Evolutionary conservation across 2,113 vertebrate species (phyloP), one percentile per base, ranked within the genome.

Genomic region (Pachycephala philippinensis): DNA sequence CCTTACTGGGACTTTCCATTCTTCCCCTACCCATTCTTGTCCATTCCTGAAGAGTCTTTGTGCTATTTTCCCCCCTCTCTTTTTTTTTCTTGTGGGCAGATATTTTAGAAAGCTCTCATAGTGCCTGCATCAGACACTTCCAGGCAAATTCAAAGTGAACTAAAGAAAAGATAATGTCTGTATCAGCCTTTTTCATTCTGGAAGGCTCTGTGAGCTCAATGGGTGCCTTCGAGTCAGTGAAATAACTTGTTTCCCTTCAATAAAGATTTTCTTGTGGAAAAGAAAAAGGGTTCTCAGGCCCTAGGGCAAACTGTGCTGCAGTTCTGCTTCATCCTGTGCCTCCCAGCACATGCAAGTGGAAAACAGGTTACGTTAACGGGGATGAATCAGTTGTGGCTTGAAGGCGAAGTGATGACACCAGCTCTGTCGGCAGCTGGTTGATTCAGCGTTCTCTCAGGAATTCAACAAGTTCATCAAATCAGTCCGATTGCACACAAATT

Each of bases 361-460:
- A 84, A 86, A 74, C 4, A n/a, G 69, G 74, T 84, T 77, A 39
- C 0, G 0, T 74, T 74, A 50, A 17, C n/a, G 37, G 8, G 7
- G 23, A 31, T 81, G 80, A 82, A 37, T 94, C 77, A 37, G 20
- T 69, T 37, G 80, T 52, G 52, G 65, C 87, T 82, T 37, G 86
- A 72, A 66, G 80, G 40, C 24, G 7, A 21, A 84, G 89, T 3
- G 91, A 76, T 95, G 96, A 89, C 93, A 93, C 79, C 54, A 65
- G 52, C 57, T 93, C 89, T 95, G 87, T 94, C 10, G 0, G 94
- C 93, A 95, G 84, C 87, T 75, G 89, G 24, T 79, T 87, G 87
- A 72, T 89, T 82, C 87, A 53, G 53, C 0, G 2, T 26, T 8
- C 93, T 71, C 87, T 45, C n/a, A 79, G 87, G 84, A 71, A 82